These are phyloP conservation scores for Leptopterna dolabrata DNA, from an alignment of 2,888 invertebrate species.

Conservation along the genomic window DNA sequence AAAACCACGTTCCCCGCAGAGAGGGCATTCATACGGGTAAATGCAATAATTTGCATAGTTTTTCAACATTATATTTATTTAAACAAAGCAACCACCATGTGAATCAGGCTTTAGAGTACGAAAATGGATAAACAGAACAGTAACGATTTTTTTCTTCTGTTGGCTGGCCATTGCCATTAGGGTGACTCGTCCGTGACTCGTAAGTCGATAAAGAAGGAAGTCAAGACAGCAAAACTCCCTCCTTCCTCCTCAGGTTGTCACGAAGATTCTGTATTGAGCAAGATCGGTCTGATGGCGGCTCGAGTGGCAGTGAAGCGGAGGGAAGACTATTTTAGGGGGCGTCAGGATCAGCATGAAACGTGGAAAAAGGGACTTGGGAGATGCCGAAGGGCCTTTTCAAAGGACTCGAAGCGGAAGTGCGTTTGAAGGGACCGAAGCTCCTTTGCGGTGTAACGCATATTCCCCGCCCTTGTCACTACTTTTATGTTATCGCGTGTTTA, in stretches of 20 bases:
- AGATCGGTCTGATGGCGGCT: not conserved
- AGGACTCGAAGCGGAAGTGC: conserved; percentile 39
- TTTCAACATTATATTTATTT: no score
- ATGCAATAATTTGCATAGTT: no score
- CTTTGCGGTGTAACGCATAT: not conserved
- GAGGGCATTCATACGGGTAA: no score
- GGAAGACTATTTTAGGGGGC: conserved; percentile 1
- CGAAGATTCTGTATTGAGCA: not conserved
- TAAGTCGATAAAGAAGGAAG: not conserved
- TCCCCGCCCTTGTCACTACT: not conserved
- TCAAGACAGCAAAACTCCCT: not conserved
- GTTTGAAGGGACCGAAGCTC: conserved; percentile 31
- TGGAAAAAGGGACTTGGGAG: not conserved
- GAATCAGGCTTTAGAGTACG: no score
- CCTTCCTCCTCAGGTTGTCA: not conserved
- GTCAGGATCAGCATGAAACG: not conserved
- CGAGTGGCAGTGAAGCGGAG: not conserved
- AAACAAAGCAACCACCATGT: no score
- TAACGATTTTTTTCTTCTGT: no score
- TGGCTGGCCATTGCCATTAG: not conserved
- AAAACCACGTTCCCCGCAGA: no score
- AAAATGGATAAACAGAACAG: no score
- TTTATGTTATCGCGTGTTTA: conserved; percentile 1
- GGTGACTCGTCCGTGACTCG: not conserved
- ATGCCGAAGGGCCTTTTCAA: not conserved